These are phyloP conservation scores for Crioceris asparagi DNA, from an alignment of 2,888 invertebrate species.

Conservation along the genomic window DNA sequence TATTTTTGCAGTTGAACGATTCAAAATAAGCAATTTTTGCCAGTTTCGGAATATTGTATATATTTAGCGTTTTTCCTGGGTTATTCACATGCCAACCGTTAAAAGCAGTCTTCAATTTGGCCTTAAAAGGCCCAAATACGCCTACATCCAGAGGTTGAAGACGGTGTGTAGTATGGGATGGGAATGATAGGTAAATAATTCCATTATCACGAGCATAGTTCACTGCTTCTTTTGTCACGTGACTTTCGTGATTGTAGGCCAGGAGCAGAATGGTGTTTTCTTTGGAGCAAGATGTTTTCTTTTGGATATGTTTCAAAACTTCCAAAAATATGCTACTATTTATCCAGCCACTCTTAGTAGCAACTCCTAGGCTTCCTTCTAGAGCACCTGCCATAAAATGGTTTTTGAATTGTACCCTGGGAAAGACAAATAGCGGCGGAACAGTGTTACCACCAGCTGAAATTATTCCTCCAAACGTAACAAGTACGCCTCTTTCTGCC, in stretches of 20 bases:
- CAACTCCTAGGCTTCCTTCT: not conserved
- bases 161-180: slow-evolving; percentile 7
- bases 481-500: not conserved
- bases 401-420: not conserved
- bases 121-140: not conserved
- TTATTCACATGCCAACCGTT: too few species aligned
- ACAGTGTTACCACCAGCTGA: not conserved
- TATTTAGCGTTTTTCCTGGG: too few species aligned
- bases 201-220: slow-evolving; percentile 26
- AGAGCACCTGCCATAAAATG: not conserved
- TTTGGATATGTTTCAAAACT: slow-evolving; percentile 11
- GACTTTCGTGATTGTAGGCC: slow-evolving; percentile 10
- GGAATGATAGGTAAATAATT: slow-evolving; percentile 27
- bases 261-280: slow-evolving; percentile 6
- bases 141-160: not conserved
- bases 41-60: slow-evolving; percentile 7
- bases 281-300: slow-evolving; percentile 5
- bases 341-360: not conserved
- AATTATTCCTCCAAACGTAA: not conserved
- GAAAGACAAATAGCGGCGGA: not conserved
- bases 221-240: slow-evolving; percentile 11
- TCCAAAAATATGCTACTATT: not conserved
- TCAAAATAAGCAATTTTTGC: slow-evolving; percentile 11
- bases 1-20: slow-evolving; percentile 14
- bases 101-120: not conserved